A percentile compares a stretch with the other conserved stretches of the same genome.
Evolutionary conservation across 2,797 vertebrate species (phyloP).

Genomic region (Hemitrygon akajei): DNA sequence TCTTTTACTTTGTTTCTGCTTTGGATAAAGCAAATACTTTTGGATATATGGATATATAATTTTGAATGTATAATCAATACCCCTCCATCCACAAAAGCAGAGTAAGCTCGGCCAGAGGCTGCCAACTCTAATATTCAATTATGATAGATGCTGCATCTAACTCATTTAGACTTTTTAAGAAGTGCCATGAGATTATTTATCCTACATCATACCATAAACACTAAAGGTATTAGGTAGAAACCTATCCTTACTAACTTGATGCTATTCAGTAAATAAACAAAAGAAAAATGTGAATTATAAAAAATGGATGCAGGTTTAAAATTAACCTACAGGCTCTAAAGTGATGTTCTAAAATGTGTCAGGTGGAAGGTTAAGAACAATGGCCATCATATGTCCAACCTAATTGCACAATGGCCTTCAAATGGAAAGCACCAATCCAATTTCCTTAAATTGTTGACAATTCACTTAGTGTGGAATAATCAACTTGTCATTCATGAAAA

Average conservation of each 20-base stretch:
- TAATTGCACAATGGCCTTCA: conserved; percentile 16
- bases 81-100: neutral
- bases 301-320: neutral
- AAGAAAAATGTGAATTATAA: neutral
- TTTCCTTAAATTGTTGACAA: neutral
- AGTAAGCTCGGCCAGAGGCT: neutral
- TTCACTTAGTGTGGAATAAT: neutral
- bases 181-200: neutral
- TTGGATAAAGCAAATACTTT: neutral
- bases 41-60: no score
- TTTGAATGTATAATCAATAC: neutral
- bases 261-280: neutral
- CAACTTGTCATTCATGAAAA: neutral
- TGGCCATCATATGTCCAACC: neutral
- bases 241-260: neutral
- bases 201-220: neutral
- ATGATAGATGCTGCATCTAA: neutral
- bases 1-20: neutral
- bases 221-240: neutral
- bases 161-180: neutral
- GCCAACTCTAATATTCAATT: neutral
- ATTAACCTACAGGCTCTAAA: no score
- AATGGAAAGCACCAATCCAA: neutral
- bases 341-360: neutral
- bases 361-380: neutral